Evolutionary conservation across 23 tunicate species (phyloP), one percentile per base, ranked within the genome.

Genomic region (Corella eumyota): DNA sequence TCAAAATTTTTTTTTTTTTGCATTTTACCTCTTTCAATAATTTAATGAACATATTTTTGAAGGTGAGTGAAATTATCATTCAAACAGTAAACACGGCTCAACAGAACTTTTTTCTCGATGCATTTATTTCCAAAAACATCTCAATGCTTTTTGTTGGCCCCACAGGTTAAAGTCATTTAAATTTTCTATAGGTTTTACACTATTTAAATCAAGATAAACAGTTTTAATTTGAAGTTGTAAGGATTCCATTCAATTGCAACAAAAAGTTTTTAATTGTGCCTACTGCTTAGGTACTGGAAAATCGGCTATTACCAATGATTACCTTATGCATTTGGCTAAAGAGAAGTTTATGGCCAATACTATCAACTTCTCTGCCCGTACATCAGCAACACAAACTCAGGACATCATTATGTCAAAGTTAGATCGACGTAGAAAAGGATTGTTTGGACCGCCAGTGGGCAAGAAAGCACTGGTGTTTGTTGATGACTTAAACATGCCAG

Each of bases 361-460:
- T 37, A 80, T 90, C 74, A 90, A 90, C 49, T 90, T 80, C 69
- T 81, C 92, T 4, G 98, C 98, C 7, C 73, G 98, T 3, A 90
- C 98, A 22, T 73, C 98, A n/a, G 98, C 98, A 44, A 50, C 31
- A 23, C 98, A 90, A 47, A 90, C 98, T 31, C 98, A 90, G 53
- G 91, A 90, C 73, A 80, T 75, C 37, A 81, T 90, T 50, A 90
- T 90, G 98, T 81, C 91, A 20, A 90, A 90, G 60, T 60, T 90
- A 48, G 98, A 90, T 65, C 57, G 98, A 35, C 59, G 98, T 15
- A 69, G 98, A n/a, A 81, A 81, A 33, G 98, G 98, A 4, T 28
- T 90, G 36, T 90, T 90, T 33, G 98, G 98, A 28, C 98, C 98
- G 35, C 98, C 98, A 1, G 98, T 90, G 4, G 92, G 92, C 38